Evolutionary conservation across 1,140 invertebrate species (phyloP), one percentile per base, ranked within the genome.

Genomic region (Pseudomyrmex dendroicus): DNA sequence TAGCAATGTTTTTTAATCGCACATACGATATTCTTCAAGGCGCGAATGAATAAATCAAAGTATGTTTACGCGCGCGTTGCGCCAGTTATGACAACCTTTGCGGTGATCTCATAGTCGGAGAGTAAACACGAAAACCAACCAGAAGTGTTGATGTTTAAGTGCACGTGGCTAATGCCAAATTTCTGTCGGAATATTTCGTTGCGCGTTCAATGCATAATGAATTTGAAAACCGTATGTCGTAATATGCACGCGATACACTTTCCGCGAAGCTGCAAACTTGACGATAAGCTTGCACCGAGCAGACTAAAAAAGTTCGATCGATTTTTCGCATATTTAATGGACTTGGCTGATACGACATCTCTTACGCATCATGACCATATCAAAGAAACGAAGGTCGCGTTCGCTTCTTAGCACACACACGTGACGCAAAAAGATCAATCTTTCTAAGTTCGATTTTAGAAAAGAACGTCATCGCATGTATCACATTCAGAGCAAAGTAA

Each of bases 91-190:
- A 44, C 13, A 22, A 44, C 15, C 20, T 54, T 13, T 10, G n/a
- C 25, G 62, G 67, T 77, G 73, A 77, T 67, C 25, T 77, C 73
- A 77, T 13, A 17, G 48, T 76, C 62, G 25, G 12, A 44, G 62
- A 77, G 67, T 77, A 77, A 77, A 77, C 25, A 22, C 62, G 25
- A 63, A 64, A 12, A 64, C 12, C 13, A 35, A 64, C 12, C 13
- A 35, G 66, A 76, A 17, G 17, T 54, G 73, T 67, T 77, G 48
- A 77, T 66, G 22, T 46, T 59, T 59, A 48, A 66, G 44, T 12
- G 62, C 62, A 77, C 4, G 44, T 46, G 73, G 25, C 13, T 67
- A 77, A 77, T 77, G 73, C 73, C 73, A 77, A 67, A 77, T 67
- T 66, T 67, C 44, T 48, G 73, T 44, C 22, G 12, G 2, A 25